Conservation (phyloP, 2,888 invertebrate genomes). For the Apocheima hispidaria region DNA sequence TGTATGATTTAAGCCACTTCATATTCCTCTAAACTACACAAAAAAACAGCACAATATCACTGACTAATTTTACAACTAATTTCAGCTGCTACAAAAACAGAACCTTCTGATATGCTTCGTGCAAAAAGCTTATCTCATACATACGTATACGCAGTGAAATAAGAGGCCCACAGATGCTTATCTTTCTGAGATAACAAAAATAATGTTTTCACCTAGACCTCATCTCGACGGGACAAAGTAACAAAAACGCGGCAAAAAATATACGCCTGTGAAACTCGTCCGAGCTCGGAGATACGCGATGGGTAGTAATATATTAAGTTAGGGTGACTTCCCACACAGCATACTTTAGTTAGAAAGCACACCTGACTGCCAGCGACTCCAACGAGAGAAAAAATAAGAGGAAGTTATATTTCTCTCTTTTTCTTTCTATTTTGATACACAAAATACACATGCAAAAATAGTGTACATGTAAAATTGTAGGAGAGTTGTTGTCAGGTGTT, state of each 20-base stretch:
- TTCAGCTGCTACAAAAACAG: background rate
- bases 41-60: background rate
- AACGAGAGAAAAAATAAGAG: too few relatives aligned
- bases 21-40: background rate
- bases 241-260: slow-evolving; percentile 25
- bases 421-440: too few relatives aligned
- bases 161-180: slow-evolving; percentile 22
- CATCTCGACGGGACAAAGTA: slow-evolving; percentile 20
- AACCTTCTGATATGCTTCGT: slow-evolving; percentile 8
- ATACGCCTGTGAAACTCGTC: slow-evolving; percentile 2
- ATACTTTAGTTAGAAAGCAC: too few relatives aligned
- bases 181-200: slow-evolving; percentile 28
- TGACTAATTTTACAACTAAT: slow-evolving; percentile 4
- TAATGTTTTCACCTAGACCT: slow-evolving; percentile 30
- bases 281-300: slow-evolving; percentile 8
- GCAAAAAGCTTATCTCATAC: slow-evolving; percentile 20
- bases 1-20: too few relatives aligned
- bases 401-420: too few relatives aligned
- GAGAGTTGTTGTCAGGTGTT: too few relatives aligned
- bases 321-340: background rate
- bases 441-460: too few relatives aligned
- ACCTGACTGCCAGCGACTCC: too few relatives aligned
- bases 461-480: too few relatives aligned
- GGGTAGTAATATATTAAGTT: slow-evolving; percentile 5
- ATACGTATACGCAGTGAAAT: slow-evolving; percentile 6